Evolutionary conservation across 92 coral and sea anemone species (phyloP), one percentile per base, ranked within the genome.

Genomic region (Isaurus tuberculatus): DNA sequence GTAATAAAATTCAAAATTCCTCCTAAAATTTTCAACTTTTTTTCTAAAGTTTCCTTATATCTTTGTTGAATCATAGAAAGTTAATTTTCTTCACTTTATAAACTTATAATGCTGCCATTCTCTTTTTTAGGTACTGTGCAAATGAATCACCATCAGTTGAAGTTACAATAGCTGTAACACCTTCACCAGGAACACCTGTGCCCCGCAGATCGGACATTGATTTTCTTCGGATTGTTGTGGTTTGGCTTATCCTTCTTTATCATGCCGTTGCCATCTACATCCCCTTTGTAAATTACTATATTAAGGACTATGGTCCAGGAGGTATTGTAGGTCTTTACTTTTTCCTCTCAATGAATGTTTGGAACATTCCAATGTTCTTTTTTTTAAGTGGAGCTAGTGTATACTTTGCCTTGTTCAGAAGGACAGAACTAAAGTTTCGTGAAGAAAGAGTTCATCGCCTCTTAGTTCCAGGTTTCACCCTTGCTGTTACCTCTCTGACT

Each of bases 281-380:
- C 40, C 43, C 72, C 15, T 33, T 13, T 30, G 2, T 5, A 2
- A 17, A 13, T 4, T 66, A 30, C 17, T 66, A 31, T 29, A 3
- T 66, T 23, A 66, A 66, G 25, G 32, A 66, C 3, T 3, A 13
- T 2, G 26, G 23, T 66, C 23, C 72, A 15, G n/a, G 15, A 9
- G 44, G 42, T 8, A 29, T 31, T 33, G 1, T 17, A 30, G 72
- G 26, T 16, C 6, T 31, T 9, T 37, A 43, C 9, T 66, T 66
- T 17, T 0, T 66, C 23, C 16, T 66, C 22, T 66, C 46, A 4
- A 66, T 66, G 72, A 31, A 66, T 66, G 72, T 20, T 15, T 66
- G 72, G 72, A 66, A 66, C 43, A 66, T 66, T 37, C 72, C 72
- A 66, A 66, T 66, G 72, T 66, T 66, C 72, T 66, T 66, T 66